These are phyloP conservation scores for Oryzias woworae DNA, from an alignment of 2,113 vertebrate species.

Conservation along the genomic window DNA sequence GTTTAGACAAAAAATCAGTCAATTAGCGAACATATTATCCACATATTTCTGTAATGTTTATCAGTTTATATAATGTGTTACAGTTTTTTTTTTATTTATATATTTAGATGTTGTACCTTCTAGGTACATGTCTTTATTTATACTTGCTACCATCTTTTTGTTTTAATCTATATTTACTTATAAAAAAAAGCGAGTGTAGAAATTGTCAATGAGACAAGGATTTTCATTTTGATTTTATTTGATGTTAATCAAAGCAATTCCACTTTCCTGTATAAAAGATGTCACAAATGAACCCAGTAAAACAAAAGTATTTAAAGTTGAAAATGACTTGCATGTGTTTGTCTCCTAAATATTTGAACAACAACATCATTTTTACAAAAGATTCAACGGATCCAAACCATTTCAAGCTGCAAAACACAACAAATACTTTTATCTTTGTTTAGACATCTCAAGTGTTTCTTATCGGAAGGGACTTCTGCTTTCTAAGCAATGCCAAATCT, in stretches of 20 bases:
- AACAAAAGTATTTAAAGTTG: conserved; percentile 32
- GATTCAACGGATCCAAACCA: conserved; percentile 49
- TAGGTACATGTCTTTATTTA: too few species aligned
- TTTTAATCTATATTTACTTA: too few species aligned
- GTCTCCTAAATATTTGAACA: conserved; percentile 79
- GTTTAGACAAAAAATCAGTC: too few species aligned
- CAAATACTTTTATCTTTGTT: conserved; percentile 69
- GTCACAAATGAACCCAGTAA: not conserved
- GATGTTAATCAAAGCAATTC: not conserved
- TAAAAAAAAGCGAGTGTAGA: too few species aligned
- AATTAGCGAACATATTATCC: too few species aligned
- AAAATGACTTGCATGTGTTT: conserved; percentile 63
- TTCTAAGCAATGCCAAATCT: conserved; percentile 72
- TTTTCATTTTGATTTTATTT: too few species aligned
- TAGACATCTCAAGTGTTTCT: conserved; percentile 69
- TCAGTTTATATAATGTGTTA: too few species aligned
- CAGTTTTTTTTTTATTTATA: too few species aligned
- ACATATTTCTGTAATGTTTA: too few species aligned
- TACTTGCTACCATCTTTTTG: too few species aligned
- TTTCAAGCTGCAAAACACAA: conserved; percentile 69
- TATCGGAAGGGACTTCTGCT: conserved; percentile 64
- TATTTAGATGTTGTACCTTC: too few species aligned
- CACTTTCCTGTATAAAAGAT: not conserved
- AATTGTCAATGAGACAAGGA: not conserved
- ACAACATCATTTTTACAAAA: conserved; percentile 61